Conservation (phyloP, 2,888 invertebrate genomes). For the Anoplius nigerrimus region DNA sequence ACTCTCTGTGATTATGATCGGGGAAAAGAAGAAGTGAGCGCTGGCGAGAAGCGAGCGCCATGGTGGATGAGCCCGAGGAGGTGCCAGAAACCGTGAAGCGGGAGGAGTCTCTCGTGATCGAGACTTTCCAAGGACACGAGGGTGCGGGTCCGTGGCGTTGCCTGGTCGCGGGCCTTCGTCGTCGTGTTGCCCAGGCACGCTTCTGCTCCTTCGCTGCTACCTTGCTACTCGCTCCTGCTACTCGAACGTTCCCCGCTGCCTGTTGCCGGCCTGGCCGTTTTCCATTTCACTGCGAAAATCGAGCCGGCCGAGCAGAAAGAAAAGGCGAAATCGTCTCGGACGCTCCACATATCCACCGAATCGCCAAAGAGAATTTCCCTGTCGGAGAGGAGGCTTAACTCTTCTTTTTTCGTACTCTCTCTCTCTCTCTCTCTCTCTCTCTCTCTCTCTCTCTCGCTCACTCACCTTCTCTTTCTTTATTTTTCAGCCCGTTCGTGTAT, state of each 20-base stretch:
- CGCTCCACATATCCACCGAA: slow-evolving; percentile 47
- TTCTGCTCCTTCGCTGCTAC: not conserved
- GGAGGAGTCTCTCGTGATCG: slow-evolving; percentile 44
- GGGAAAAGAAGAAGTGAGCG: slow-evolving; percentile 12
- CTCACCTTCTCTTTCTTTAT: too few species aligned
- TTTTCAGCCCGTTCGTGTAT: not conserved
- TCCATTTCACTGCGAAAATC: slow-evolving; percentile 54
- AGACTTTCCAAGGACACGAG: slow-evolving; percentile 58
- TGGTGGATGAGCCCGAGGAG: slow-evolving; percentile 38
- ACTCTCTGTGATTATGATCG: slow-evolving; percentile 1
- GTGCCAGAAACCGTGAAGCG: slow-evolving; percentile 65
- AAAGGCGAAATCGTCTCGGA: slow-evolving; percentile 44
- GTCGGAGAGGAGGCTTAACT: slow-evolving; percentile 1
- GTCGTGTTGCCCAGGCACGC: slow-evolving; percentile 7
- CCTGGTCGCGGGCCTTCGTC: not conserved
- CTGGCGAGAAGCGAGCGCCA: slow-evolving; percentile 34
- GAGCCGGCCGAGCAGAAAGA: slow-evolving; percentile 25
- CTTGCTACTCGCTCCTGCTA: too few species aligned
- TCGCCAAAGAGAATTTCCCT: slow-evolving; percentile 42
- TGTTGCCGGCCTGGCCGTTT: slow-evolving; percentile 33
- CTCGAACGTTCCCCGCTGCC: not conserved
- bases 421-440: not conserved
- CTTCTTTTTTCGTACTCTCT: not conserved
- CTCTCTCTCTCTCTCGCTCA: too few species aligned
- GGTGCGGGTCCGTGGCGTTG: slow-evolving; percentile 43